Percentiles rank a stretch among this genome's conserved stretches.
Evolutionary conservation across 1,140 invertebrate genomes (phyloP).

Genomic region (Chionoecetes opilio): DNA sequence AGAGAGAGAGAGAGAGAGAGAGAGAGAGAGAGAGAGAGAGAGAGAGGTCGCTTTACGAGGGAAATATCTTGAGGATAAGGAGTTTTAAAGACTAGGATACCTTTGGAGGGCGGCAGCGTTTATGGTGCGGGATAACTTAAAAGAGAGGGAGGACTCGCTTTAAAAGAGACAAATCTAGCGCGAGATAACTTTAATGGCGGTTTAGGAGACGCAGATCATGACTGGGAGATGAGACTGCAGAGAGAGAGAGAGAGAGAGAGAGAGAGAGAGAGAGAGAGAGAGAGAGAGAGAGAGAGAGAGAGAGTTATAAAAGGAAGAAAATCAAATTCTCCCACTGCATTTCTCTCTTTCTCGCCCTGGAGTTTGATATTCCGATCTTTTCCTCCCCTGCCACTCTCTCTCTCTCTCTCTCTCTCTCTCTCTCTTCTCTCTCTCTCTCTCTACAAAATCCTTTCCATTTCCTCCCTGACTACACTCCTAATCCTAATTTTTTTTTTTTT

Average conservation of each 20-base stretch:
- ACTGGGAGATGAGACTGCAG: too few relatives aligned
- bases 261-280: too few relatives aligned
- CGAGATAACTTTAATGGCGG: too few relatives aligned
- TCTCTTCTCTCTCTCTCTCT: background rate
- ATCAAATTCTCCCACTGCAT: background rate
- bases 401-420: conserved; percentile 8
- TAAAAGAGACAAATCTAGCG: too few relatives aligned
- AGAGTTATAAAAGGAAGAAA: background rate
- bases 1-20: background rate
- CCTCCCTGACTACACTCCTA: too few relatives aligned
- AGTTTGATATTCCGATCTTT: background rate
- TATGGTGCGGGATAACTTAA: conserved; percentile 10
- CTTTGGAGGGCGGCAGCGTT: background rate
- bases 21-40: background rate
- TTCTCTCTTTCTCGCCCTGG: conserved; percentile 22
- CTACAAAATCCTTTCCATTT: background rate
- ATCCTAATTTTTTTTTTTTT: background rate
- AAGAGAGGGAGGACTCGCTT: background rate
- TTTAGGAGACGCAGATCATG: too few relatives aligned
- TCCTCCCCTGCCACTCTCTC: background rate
- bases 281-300: too few relatives aligned
- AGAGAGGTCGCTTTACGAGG: conserved; percentile 30
- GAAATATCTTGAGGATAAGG: background rate
- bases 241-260: too few relatives aligned
- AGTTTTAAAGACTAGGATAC: background rate